Evolutionary conservation across 53 echinoderm and acorn worm genomes (phyloP).

Genomic region (Zoroaster sp.): DNA sequence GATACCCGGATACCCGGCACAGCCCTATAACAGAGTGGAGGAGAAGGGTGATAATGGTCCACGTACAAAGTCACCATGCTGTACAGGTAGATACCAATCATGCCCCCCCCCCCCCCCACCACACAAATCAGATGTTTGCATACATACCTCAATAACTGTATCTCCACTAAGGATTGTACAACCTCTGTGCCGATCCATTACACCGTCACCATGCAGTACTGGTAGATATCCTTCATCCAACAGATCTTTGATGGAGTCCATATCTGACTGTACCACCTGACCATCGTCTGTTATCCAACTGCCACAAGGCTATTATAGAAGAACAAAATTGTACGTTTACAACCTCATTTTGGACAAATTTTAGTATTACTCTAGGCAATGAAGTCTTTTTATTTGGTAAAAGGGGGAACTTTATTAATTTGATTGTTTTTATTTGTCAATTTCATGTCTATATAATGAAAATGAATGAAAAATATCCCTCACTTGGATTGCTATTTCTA

Average conservation of each 20-base stretch:
- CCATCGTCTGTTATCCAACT: conserved; percentile 68
- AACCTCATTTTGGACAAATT: too few species aligned
- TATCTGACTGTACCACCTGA: conserved; percentile 42
- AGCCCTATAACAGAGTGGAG: too few species aligned
- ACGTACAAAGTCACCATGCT: too few species aligned
- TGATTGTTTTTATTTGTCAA: too few species aligned
- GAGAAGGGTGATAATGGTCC: too few species aligned
- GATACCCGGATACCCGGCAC: too few species aligned
- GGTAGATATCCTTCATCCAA: conserved; percentile 73
- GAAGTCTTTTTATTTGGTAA: neutral
- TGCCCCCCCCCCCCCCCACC: neutral
- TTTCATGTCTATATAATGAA: too few species aligned
- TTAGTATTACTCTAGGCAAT: too few species aligned
- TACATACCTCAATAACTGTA: conserved; percentile 74
- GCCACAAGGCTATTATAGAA: conserved; percentile 58
- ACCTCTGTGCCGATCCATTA: conserved; percentile 67
- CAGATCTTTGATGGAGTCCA: conserved; percentile 34
- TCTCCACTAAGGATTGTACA: conserved; percentile 94
- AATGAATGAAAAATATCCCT: too few species aligned
- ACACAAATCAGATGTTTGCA: neutral
- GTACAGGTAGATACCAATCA: too few species aligned
- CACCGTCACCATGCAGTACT: conserved; percentile 87
- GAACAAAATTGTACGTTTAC: neutral
- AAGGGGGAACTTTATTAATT: too few species aligned
- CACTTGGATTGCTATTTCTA: too few species aligned